Evolutionary conservation across 2,888 invertebrate genomes (phyloP), one percentile per base, ranked within the genome.

Genomic region (Anthophora plumipes): DNA sequence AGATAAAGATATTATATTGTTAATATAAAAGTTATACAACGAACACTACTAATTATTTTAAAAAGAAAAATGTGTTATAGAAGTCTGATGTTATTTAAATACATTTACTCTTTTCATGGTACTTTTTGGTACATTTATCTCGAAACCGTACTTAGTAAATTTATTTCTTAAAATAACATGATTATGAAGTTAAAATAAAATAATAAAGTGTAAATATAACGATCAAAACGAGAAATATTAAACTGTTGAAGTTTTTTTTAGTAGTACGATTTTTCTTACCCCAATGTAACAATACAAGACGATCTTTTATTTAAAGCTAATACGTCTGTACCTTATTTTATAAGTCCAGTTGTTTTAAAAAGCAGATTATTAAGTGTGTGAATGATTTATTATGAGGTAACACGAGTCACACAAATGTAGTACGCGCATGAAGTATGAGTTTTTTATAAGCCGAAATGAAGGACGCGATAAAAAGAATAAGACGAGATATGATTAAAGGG

Each of bases 401-500:
- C 22, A 82, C 20, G 71, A 72, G 43, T 82, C 74, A 75, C 82
- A 80, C 73, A 79, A 71, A 85, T 85, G 64, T 84, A 79, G 73
- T 72, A 52, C 70, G 64, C 55, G 55, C 50, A 63, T 74, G 68
- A 76, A 78, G 75, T 78, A 78, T 82, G 82, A 82, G 76, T 82
- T 66, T 68, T 83, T 73, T 79, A 79, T 82, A 48, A 80, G 79
- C 76, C 84, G 79, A 79, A 84, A 83, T 76, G 81, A 83, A 82
- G 76, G 73, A 55, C 72, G 52, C 75, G 72, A 50, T 59, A 73
- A 81, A 84, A 78, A 67, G 77, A 84, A 83, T 76, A 79, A 82
- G 69, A 77, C 72, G 66, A 74, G 84, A 81, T 71, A 70, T 63
- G 70, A 84, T 80, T 76, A 73, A 77, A 43, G 54, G 67, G 74